Base-by-base conservation (phyloP, 2,888 invertebrate genomes). In the Artemia sinica region DNA sequence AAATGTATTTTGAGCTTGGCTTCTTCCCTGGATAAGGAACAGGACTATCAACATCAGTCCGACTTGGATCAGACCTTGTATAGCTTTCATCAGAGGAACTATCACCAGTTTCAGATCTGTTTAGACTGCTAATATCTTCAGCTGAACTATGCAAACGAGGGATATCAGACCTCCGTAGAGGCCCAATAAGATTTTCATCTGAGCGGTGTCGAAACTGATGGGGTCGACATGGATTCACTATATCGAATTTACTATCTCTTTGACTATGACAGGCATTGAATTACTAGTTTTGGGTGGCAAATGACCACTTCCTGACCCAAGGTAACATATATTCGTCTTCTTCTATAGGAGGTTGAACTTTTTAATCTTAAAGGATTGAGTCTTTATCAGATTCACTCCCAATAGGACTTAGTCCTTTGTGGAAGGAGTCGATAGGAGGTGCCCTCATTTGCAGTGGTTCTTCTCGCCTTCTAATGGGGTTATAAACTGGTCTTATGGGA, bases 71-170 rank as follows among this genome's bases (percentile, higher is more conserved):
- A 14, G 75, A 74, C 18, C 73, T 72, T n/a, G 74, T 87, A 75
- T 87, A 89, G 77, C 88, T 88, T 78, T 89, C 89, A 75, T 89
- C 89, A 0, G 89, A 89, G 69, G 89, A 89, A 77, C 87, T 88
- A 72, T 89, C 85, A 75, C 87, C 88, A 0, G 89, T 88, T 51
- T 69, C 69, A 65, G 88, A 88, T 74, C 88, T 85, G 68, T 88
- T 88, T 11, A 88, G 80, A 0, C 88, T 88, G 74, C 88, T 88
- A 49, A 89, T 83, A 77, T 89, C 89, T 76, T 89, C 88, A 1
- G 88, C 89, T 4, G 88, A 89, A 8, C 89, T 88, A 75, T 86
- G 86, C 51, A 74, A 72, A 49, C 73, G 70, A 67, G 72, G 70
- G 5, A 72, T 71, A 50, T 72, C 72, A 65, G 70, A 70, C 18